Conservation (phyloP, 2,113 vertebrate species). For the Pachyramphus minor region DNA sequence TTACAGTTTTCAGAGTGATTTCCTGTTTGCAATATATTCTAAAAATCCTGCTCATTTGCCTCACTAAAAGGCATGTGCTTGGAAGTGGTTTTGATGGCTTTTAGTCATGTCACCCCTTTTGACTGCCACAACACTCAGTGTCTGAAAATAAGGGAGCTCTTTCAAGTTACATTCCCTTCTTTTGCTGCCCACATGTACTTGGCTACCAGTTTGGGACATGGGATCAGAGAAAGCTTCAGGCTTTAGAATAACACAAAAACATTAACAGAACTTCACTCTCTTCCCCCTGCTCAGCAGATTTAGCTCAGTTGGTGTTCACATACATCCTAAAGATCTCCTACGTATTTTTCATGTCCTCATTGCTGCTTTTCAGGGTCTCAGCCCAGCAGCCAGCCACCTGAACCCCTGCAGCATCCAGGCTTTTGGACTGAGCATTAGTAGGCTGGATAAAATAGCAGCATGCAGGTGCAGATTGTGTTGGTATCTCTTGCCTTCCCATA, state of each 20-base stretch:
- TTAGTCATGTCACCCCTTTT: conserved; percentile 15
- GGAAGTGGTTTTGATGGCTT: conserved; percentile 55
- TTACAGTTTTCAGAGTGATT: conserved; percentile 25
- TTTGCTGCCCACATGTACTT: conserved; percentile 34
- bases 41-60: conserved; percentile 15
- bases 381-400: not conserved
- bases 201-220: conserved; percentile 14
- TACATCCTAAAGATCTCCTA: not conserved
- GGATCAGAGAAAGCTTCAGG: not conserved
- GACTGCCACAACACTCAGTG: conserved; percentile 3
- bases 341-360: not conserved
- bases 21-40: conserved; percentile 38
- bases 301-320: not conserved
- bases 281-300: not conserved
- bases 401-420: not conserved
- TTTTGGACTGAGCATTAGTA: not conserved
- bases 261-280: not conserved
- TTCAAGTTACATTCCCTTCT: conserved; percentile 40
- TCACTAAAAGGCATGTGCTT: conserved; percentile 41
- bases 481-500: not conserved
- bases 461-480: not conserved
- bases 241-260: conserved; percentile 16
- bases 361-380: not conserved
- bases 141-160: conserved; percentile 45
- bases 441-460: not conserved